Evolutionary conservation across 2,888 invertebrate genomes (phyloP), one percentile per base, ranked within the genome.

Genomic region (Megaustenia siamemsis): DNA sequence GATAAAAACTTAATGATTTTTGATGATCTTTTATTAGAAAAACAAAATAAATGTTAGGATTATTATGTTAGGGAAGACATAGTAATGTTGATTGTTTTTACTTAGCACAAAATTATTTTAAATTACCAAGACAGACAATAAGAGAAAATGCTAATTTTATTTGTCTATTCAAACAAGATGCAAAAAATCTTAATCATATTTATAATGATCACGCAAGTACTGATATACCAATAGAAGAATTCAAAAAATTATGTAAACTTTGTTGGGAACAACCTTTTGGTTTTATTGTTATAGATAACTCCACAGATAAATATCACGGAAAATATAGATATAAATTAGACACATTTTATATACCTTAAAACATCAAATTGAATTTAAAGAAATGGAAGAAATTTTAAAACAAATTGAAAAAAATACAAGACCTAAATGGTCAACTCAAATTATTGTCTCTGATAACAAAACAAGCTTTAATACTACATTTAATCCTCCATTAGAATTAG

Each of bases 1-100:
- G 77, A 77, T 77, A 77, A 43, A 77, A 53, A 77, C 15, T 60
- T 56, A 60, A 77, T 60, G 24, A 53, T 77, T 32, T 77, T 77
- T 53, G 56, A 77, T 60, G 77, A 77, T 40, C 40, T 77, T 18
- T 28, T 56, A 3, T 40, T 77, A n/a, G 77, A 77, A 32, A 77
- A 77, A 77, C 77, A 56, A 77, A 77, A 77, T 38, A 77, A 77
- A 40, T 60, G 77, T 45, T 32, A 60, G n/a, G n/a, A n/a, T n/a
- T n/a, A n/a, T n/a, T n/a, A n/a, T n/a, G n/a, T n/a, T n/a, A n/a
- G n/a, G 35, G 38, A 40, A 76, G 53, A 53, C 76, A 76, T 71
- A 49, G 73, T 24, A 24, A 75, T 75, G 66, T n/a, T 66, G 66
- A 66, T 32, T 66, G 66, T 32, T 66, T 66, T 66, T 66, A 66